Percentiles rank a stretch among this genome's conserved stretches.
These are phyloP conservation scores for Sparus aurata DNA, from an alignment of 2,797 vertebrate species.

Conservation along the genomic window DNA sequence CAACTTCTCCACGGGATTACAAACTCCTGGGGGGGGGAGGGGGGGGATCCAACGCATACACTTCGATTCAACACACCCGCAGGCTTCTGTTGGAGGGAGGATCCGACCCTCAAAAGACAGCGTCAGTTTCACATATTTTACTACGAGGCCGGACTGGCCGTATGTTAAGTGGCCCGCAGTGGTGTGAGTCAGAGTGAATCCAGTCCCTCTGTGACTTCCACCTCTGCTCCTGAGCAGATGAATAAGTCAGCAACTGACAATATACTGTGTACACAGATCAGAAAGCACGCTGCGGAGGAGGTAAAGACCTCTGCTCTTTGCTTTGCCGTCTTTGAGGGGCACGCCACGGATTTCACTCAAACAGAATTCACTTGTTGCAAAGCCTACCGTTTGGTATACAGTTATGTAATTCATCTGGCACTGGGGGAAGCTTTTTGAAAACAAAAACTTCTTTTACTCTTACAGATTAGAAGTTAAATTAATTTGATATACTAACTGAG, in stretches of 20 bases:
- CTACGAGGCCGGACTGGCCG: slow-evolving; percentile 6
- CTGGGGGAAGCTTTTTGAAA: not conserved
- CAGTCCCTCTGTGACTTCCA: slow-evolving; percentile 35
- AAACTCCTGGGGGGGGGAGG: slow-evolving; percentile 45
- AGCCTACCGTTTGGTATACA: not conserved
- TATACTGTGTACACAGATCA: slow-evolving; percentile 27
- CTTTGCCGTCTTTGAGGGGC: slow-evolving; percentile 16
- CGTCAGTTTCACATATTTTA: slow-evolving; percentile 45
- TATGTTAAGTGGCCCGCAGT: slow-evolving; percentile 29
- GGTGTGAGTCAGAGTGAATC: slow-evolving; percentile 46
- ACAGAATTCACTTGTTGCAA: not conserved
- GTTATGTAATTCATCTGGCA: not conserved
- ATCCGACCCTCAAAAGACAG: slow-evolving; percentile 19
- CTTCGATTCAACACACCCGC: slow-evolving; percentile 42
- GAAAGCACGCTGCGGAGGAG: slow-evolving; percentile 21
- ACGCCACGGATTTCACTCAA: not conserved
- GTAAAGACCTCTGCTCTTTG: slow-evolving; percentile 27
- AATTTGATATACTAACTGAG: not conserved
- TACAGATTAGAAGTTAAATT: not conserved
- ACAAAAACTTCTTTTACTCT: not conserved
- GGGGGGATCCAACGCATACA: not conserved
- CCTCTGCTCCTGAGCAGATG: slow-evolving; percentile 25
- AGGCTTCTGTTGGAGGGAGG: slow-evolving; percentile 21
- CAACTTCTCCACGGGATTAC: slow-evolving; percentile 72
- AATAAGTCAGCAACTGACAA: slow-evolving; percentile 35